Percentiles rank a stretch among this genome's conserved stretches.
These are phyloP conservation scores for Bombus sylvicola DNA, from an alignment of 1,140 invertebrate species.

Conservation along the genomic window DNA sequence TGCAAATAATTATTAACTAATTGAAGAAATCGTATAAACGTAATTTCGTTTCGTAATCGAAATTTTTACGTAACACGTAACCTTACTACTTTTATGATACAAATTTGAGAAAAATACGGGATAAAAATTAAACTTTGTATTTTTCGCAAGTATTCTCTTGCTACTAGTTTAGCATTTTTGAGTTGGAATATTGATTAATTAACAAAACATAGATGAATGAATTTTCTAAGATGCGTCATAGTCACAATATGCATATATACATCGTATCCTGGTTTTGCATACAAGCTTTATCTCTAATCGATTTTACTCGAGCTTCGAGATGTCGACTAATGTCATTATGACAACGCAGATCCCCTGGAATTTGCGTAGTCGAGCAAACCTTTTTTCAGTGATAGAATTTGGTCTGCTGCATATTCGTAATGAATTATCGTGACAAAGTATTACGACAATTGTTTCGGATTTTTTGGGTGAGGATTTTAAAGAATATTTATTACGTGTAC, in stretches of 20 bases:
- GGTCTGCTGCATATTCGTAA: background rate
- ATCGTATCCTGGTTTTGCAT: background rate
- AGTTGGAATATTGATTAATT: background rate
- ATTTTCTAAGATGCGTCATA: background rate
- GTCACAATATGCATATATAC: background rate
- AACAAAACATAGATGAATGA: background rate
- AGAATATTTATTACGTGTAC: background rate
- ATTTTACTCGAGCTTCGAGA: slow-evolving; percentile 18
- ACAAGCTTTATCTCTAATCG: background rate
- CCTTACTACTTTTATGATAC: too few relatives aligned
- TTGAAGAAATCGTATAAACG: background rate
- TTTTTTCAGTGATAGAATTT: background rate
- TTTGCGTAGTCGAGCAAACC: background rate
- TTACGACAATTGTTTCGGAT: background rate
- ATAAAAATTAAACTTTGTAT: too few relatives aligned
- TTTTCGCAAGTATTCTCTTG: too few relatives aligned
- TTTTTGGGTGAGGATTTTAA: background rate
- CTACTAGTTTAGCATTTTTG: too few relatives aligned
- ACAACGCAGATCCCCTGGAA: background rate
- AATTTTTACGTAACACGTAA: background rate
- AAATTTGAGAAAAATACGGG: too few relatives aligned
- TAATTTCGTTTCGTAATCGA: background rate
- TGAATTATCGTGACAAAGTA: slow-evolving; percentile 14
- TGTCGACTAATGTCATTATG: slow-evolving; percentile 36
- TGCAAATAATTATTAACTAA: background rate